phyloP scores from a whole-genome alignment of 2,113 vertebrate species.

The Aptenodytes patagonicus region DNA sequence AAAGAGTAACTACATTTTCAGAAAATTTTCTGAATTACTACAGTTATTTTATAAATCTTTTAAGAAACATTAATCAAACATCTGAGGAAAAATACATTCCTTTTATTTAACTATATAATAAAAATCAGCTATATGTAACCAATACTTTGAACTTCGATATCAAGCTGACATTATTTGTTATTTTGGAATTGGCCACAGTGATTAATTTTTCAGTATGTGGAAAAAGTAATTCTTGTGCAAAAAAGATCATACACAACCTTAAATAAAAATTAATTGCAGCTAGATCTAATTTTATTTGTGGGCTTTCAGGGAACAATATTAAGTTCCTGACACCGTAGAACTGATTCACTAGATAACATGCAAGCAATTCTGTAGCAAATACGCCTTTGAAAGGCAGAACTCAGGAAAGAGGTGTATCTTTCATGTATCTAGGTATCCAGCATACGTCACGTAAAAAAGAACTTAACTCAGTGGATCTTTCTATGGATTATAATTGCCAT shows the following conservation, averaged over 20 bases:
- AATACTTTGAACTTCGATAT: neutral
- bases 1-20: neutral
- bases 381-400: neutral
- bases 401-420: neutral
- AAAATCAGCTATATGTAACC: neutral
- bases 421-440: neutral
- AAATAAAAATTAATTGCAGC: neutral
- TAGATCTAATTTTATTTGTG: neutral
- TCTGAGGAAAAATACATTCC: neutral
- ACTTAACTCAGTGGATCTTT: neutral
- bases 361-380: neutral
- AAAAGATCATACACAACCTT: neutral
- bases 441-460: neutral
- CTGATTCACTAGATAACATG: neutral
- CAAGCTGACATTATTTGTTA: neutral
- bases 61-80: neutral
- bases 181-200: neutral
- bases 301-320: neutral
- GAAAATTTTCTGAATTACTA: neutral
- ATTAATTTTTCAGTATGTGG: neutral
- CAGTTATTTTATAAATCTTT: neutral
- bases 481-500: neutral
- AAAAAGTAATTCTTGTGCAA: neutral
- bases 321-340: neutral
- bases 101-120: neutral